Base-by-base conservation (phyloP, 2,113 vertebrate species). In the Amia ocellicauda region DNA sequence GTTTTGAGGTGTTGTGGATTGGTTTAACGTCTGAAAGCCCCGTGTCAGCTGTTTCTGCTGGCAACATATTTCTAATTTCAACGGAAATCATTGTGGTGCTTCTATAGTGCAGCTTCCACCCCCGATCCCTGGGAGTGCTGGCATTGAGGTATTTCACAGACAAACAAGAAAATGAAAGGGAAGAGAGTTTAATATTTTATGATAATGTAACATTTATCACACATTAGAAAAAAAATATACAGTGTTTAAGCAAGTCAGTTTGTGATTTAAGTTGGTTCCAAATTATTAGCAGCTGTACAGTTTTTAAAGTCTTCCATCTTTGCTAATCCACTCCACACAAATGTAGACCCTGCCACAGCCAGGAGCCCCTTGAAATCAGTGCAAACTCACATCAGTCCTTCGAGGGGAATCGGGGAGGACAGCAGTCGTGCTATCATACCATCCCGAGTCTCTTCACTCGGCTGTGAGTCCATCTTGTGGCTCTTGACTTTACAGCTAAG, bases 111-210 rank as follows among this genome's bases (percentile, higher is more conserved):
- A n/a, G n/a, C n/a, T n/a, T n/a, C n/a, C n/a, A n/a, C n/a, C n/a
- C n/a, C n/a, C n/a, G n/a, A n/a, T n/a, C n/a, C n/a, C n/a, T n/a
- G n/a, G n/a, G n/a, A n/a, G n/a, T n/a, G n/a, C n/a, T n/a, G n/a
- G n/a, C n/a, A n/a, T n/a, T n/a, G n/a, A n/a, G n/a, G 31, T 36
- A 36, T 36, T 36, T 36, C 11, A 10, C 31, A 36, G 31, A 7
- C 11, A 36, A 36, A 36, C 5, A 36, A 36, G 11, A 36, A n/a
- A 60, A 60, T 31, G 22, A 62, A 67, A 56, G 26, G 58, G 20
- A 60, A 24, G 24, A 10, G 19, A 49, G 50, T 68, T 67, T 67
- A 67, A 61, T 67, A 68, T 55, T 67, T 67, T 60, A 67, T 67
- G 36, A 66, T 62, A 53, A 63, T 60, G 49, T 41, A 54, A 60